Percentiles rank a stretch among this genome's conserved stretches.
These are phyloP conservation scores for Mus minutoides DNA, from an alignment of 2,797 vertebrate genomes.

Conservation along the genomic window DNA sequence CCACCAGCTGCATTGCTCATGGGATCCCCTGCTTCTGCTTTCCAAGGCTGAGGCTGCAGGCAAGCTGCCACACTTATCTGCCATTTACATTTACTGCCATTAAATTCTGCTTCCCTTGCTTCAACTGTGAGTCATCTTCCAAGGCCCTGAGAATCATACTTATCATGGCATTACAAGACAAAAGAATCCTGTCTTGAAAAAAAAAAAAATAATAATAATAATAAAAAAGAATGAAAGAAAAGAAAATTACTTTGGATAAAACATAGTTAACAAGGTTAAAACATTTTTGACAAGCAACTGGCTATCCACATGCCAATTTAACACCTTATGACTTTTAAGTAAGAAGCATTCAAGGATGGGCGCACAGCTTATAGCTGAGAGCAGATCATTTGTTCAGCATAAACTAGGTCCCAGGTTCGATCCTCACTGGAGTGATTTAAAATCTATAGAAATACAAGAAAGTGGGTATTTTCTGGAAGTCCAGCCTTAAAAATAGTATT, in stretches of 20 bases:
- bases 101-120: too few species aligned
- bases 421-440: background rate
- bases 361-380: background rate
- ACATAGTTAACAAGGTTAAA: background rate
- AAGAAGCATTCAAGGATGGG: background rate
- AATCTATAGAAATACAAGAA: slow-evolving; percentile 4
- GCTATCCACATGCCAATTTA: background rate
- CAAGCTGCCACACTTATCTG: background rate
- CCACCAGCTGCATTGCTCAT: background rate
- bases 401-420: background rate
- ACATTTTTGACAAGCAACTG: slow-evolving; percentile 21
- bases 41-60: background rate
- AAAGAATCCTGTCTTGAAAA: background rate
- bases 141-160: background rate
- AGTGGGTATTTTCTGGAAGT: background rate
- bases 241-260: background rate
- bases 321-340: slow-evolving; percentile 9
- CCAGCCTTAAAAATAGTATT: background rate
- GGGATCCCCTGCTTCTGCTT: background rate
- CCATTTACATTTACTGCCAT: too few species aligned
- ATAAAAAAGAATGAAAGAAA: background rate
- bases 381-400: background rate
- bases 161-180: slow-evolving; percentile 23
- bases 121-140: background rate
- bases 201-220: background rate